Evolutionary conservation across 2,113 vertebrate species (phyloP).

Genomic region (Struthidea cinerea): DNA sequence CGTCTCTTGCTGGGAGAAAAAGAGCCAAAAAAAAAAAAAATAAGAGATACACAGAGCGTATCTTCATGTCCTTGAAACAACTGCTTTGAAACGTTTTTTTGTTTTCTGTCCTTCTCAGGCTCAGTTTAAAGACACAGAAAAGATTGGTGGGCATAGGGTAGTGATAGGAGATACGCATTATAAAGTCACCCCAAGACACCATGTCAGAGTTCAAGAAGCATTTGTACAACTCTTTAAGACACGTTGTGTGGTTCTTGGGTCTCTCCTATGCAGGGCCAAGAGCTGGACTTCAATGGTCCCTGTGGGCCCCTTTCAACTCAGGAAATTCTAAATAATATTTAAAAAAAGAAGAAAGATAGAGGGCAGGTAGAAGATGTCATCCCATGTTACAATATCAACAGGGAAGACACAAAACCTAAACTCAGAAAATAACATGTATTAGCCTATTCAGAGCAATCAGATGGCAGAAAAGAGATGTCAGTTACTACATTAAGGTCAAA

Average conservation of each 20-base stretch:
- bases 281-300: fast-evolving
- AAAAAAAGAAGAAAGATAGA: background rate
- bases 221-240: background rate
- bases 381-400: background rate
- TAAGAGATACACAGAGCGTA: too few relatives aligned
- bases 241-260: background rate
- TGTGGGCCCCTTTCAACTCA: background rate
- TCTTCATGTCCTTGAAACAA: too few relatives aligned
- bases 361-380: background rate
- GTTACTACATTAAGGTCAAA: background rate
- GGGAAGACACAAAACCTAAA: background rate
- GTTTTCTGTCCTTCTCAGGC: too few relatives aligned
- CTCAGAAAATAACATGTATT: background rate
- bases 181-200: too few relatives aligned
- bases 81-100: too few relatives aligned
- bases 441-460: background rate
- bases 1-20: too few relatives aligned
- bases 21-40: too few relatives aligned
- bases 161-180: too few relatives aligned
- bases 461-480: background rate
- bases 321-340: background rate
- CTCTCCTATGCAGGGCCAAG: background rate
- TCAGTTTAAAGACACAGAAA: too few relatives aligned
- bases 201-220: background rate
- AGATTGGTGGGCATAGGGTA: too few relatives aligned